These are phyloP conservation scores for Lomographa bimaculata DNA, from an alignment of 2,888 invertebrate species.

Conservation along the genomic window DNA sequence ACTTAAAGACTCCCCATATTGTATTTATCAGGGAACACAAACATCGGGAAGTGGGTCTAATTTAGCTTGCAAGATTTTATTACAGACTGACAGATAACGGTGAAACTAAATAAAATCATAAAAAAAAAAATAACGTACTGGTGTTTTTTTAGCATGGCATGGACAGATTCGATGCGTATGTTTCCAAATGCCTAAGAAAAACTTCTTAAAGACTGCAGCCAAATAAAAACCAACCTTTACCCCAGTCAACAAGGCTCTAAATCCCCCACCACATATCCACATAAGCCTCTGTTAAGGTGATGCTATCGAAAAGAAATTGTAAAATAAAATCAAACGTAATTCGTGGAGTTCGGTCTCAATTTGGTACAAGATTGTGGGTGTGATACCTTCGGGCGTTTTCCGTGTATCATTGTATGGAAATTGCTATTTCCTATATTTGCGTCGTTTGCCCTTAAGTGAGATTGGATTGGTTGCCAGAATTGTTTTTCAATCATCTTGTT, in stretches of 20 bases:
- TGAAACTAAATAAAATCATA: no score
- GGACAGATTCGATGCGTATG: constrained; percentile 32
- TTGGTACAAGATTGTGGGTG: constrained; percentile 41
- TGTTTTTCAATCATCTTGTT: constrained; percentile 41
- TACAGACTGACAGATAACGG: no score
- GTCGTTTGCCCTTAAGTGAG: constrained; percentile 52
- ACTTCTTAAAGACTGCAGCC: background rate
- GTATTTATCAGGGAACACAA: no score
- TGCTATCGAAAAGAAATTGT: constrained; percentile 70
- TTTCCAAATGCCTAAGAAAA: constrained; percentile 42
- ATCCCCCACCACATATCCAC: background rate
- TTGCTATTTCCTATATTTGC: constrained; percentile 43
- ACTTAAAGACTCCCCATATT: no score
- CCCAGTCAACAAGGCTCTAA: background rate
- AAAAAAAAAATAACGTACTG: no score
- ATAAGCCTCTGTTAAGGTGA: constrained; percentile 33
- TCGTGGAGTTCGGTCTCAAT: constrained; percentile 66
- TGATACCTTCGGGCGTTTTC: constrained; percentile 24
- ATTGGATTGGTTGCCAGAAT: constrained; percentile 53
- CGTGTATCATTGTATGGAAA: constrained; percentile 42
- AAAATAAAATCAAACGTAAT: constrained; percentile 79
- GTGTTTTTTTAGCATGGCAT: background rate
- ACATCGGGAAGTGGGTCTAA: no score
- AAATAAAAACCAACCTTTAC: constrained; percentile 20
- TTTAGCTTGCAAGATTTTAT: no score